phyloP scores from a whole-genome alignment of 1,140 invertebrate species.

The Drosophila mojavensis region DNA sequence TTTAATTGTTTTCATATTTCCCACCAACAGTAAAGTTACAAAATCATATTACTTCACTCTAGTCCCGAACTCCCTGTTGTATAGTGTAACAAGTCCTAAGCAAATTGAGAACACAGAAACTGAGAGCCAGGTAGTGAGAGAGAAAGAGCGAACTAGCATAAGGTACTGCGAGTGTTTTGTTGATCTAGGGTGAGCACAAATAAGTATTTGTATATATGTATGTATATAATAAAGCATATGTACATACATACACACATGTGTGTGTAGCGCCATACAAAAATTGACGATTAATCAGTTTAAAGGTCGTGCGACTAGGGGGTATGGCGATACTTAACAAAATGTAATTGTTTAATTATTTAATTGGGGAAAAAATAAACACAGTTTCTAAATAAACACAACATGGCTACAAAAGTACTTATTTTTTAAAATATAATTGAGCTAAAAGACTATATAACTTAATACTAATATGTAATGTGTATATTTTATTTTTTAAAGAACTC shows the following conservation, averaged over 20 bases:
- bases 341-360: constrained; percentile 49
- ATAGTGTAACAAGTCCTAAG: constrained; percentile 4
- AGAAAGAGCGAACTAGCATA: not conserved
- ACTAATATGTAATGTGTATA: not conserved
- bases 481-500: not conserved
- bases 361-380: constrained; percentile 22
- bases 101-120: constrained; percentile 1
- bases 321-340: constrained; percentile 8
- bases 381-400: not conserved
- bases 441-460: too few species aligned
- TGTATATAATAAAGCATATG: constrained; percentile 8
- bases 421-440: too few species aligned
- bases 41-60: too few species aligned
- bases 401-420: not conserved
- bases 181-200: constrained; percentile 5
- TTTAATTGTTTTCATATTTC: too few species aligned
- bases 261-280: constrained; percentile 35
- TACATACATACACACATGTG: constrained; percentile 8
- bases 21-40: too few species aligned
- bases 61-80: too few species aligned
- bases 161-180: constrained; percentile 31
- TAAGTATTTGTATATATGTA: not conserved
- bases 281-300: constrained; percentile 74
- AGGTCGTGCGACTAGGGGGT: constrained; percentile 49
- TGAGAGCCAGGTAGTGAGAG: constrained; percentile 1